Conservation (phyloP, 1,140 invertebrate genomes). For the Aphelinus certus region DNA sequence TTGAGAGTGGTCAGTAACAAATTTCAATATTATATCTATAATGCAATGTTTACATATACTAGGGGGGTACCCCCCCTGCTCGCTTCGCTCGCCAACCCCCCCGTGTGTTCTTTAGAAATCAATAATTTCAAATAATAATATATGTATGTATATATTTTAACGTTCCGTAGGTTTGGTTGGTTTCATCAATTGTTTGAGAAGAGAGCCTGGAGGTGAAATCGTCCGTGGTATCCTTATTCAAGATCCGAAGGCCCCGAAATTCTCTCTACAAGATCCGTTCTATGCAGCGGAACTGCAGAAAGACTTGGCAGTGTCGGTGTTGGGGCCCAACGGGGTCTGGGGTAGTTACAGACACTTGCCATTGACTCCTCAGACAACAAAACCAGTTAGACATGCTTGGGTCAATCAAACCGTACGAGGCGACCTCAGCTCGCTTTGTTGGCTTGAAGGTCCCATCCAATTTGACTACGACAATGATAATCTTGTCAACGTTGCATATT, state of each 20-base stretch:
- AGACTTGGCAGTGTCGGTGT: constrained; percentile 84
- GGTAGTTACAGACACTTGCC: constrained; percentile 81
- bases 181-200: constrained; percentile 78
- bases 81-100: too few species aligned
- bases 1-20: constrained; percentile 68
- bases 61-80: too few species aligned
- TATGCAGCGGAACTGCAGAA: constrained; percentile 74
- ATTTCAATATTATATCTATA: too few species aligned
- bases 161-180: constrained; percentile 77
- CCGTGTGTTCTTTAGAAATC: too few species aligned
- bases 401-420: constrained; percentile 82
- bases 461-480: constrained; percentile 51
- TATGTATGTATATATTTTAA: too few species aligned
- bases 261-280: constrained; percentile 71
- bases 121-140: too few species aligned
- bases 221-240: constrained; percentile 72
- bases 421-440: constrained; percentile 85
- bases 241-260: constrained; percentile 73
- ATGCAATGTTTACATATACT: too few species aligned
- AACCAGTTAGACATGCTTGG: constrained; percentile 74
- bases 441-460: constrained; percentile 76
- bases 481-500: constrained; percentile 69
- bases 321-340: constrained; percentile 73
- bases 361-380: constrained; percentile 61
- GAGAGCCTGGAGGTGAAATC: constrained; percentile 74